phyloP scores from a whole-genome alignment of 2,113 vertebrate genomes.

The human region DNA sequence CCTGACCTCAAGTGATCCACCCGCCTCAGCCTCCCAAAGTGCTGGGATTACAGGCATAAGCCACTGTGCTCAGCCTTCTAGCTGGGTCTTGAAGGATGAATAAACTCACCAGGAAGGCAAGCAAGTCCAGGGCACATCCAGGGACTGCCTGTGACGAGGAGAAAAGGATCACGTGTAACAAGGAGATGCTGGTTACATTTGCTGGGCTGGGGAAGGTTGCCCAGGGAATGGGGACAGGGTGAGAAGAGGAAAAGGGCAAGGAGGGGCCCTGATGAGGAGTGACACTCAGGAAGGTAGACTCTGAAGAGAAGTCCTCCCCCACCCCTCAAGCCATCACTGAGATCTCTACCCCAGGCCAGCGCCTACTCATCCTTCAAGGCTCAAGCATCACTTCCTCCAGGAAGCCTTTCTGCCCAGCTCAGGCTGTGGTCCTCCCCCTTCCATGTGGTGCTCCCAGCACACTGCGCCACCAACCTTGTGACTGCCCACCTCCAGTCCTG shows the following conservation, averaged over 20 bases:
- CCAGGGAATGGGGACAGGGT: not conserved
- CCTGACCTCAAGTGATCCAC: too few species aligned
- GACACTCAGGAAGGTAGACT: not conserved
- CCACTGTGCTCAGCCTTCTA: not conserved
- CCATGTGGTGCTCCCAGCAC: not conserved
- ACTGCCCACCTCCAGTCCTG: not conserved
- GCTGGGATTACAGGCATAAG: too few species aligned
- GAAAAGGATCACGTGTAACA: not conserved
- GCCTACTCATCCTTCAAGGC: not conserved
- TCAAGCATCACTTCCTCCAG: not conserved
- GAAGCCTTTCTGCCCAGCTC: not conserved
- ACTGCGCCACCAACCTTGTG: not conserved
- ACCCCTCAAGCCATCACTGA: not conserved
- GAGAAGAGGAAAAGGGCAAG: not conserved
- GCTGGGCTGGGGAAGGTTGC: not conserved
- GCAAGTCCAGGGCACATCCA: not conserved
- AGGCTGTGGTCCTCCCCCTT: not conserved
- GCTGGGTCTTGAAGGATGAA: not conserved
- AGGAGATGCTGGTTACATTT: not conserved
- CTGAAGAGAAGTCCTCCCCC: not conserved
- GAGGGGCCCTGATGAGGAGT: not conserved
- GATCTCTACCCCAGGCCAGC: not conserved
- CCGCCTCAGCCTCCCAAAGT: too few species aligned
- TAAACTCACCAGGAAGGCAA: not conserved
- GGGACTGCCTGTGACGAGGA: not conserved